Evolutionary conservation across 2,888 invertebrate genomes (phyloP).

Genomic region (Tipula lateralis): DNA sequence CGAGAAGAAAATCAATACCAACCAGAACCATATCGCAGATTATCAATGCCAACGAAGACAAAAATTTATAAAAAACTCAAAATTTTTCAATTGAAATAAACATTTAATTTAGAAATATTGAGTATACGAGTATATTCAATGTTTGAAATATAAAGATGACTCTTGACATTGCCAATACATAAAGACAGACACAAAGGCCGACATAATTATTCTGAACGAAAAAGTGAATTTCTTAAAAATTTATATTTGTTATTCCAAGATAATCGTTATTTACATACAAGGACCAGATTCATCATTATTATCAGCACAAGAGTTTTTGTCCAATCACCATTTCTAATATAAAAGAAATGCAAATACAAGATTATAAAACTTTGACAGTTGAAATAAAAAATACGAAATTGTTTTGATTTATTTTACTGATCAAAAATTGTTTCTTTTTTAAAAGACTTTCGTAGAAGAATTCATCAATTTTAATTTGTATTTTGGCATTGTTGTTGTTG

Average conservation of each 20-base stretch:
- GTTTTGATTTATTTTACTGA: background rate
- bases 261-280: background rate
- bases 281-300: background rate
- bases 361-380: background rate
- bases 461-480: conserved; percentile 11
- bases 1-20: background rate
- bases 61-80: background rate
- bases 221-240: background rate
- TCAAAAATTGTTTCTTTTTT: background rate
- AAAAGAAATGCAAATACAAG: background rate
- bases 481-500: background rate
- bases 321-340: background rate
- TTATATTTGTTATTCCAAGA: background rate
- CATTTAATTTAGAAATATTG: background rate
- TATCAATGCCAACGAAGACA: background rate
- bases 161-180: background rate
- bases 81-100: background rate
- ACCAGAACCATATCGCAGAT: background rate
- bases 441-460: background rate
- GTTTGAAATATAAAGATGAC: background rate
- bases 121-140: background rate
- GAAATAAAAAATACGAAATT: background rate
- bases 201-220: background rate
- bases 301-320: background rate
- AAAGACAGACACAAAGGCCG: no score